Evolutionary conservation across 2,888 invertebrate species (phyloP).

Genomic region (Cephus pygmeus): DNA sequence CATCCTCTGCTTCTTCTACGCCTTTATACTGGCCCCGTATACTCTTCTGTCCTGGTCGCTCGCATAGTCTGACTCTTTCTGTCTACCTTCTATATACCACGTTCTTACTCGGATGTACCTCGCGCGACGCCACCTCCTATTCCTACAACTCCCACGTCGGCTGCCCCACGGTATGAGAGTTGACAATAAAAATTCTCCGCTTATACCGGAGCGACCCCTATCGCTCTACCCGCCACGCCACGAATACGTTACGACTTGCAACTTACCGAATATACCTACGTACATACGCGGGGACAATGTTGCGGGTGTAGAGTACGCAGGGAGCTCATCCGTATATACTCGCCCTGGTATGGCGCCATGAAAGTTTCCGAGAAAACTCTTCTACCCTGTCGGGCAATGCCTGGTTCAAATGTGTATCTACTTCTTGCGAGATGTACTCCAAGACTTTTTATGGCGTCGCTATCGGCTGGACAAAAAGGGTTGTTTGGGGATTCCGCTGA

Average conservation of each 20-base stretch:
- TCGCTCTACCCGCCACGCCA: background rate
- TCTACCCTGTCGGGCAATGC: background rate
- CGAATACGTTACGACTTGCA: background rate
- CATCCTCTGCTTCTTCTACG: background rate
- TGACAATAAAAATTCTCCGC: conserved; percentile 23
- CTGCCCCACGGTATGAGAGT: conserved; percentile 19
- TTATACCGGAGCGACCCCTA: background rate
- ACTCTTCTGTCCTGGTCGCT: background rate
- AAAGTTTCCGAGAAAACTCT: background rate
- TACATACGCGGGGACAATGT: background rate
- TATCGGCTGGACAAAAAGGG: background rate
- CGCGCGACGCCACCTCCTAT: background rate
- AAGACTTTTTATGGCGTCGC: background rate
- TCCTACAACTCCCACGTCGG: background rate
- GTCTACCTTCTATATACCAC: background rate
- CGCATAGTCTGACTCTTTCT: background rate
- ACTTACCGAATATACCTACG: background rate
- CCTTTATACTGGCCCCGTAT: background rate
- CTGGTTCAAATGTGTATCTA: background rate
- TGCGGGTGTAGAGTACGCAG: background rate
- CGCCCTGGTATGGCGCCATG: background rate
- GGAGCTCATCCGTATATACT: background rate
- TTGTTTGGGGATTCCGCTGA: background rate
- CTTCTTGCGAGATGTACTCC: background rate
- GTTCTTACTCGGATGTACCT: background rate